Evolutionary conservation across 2,888 invertebrate genomes (phyloP).

Genomic region (Neuroscelio doddi): DNA sequence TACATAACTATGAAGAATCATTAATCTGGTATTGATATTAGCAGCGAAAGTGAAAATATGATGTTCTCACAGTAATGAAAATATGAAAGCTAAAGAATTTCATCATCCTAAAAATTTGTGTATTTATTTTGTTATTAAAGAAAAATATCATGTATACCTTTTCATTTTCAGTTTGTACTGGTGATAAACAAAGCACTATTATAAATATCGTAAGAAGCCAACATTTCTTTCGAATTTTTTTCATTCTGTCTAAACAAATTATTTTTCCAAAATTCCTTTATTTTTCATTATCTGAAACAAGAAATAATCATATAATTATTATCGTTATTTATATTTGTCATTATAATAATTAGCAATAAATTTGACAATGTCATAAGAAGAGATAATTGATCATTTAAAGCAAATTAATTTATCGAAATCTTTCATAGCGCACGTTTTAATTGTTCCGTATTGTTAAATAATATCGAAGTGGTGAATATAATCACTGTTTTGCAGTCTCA

Average conservation of each 20-base stretch:
- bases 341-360: too few relatives aligned
- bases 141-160: slow-evolving; percentile 20
- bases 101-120: too few relatives aligned
- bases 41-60: slow-evolving; percentile 14
- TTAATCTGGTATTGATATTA: slow-evolving; percentile 23
- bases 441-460: slow-evolving; percentile 1
- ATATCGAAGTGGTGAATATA: neutral
- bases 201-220: slow-evolving; percentile 12
- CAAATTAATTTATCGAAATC: neutral
- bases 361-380: too few relatives aligned
- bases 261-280: neutral
- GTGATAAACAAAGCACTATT: slow-evolving; percentile 10
- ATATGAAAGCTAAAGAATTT: slow-evolving; percentile 14
- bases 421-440: neutral
- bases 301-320: neutral
- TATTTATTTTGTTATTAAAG: neutral
- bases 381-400: neutral
- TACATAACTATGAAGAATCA: slow-evolving; percentile 18
- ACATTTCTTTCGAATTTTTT: slow-evolving; percentile 29
- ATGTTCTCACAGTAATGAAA: slow-evolving; percentile 11
- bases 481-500: neutral
- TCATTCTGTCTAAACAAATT: slow-evolving; percentile 19
- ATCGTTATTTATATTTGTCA: neutral
- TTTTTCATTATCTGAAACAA: neutral
- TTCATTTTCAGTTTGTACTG: slow-evolving; percentile 23